Evolutionary conservation across 2,797 vertebrate genomes (phyloP), one percentile per base, ranked within the genome.

Genomic region (Mormyrus hasselquistii): DNA sequence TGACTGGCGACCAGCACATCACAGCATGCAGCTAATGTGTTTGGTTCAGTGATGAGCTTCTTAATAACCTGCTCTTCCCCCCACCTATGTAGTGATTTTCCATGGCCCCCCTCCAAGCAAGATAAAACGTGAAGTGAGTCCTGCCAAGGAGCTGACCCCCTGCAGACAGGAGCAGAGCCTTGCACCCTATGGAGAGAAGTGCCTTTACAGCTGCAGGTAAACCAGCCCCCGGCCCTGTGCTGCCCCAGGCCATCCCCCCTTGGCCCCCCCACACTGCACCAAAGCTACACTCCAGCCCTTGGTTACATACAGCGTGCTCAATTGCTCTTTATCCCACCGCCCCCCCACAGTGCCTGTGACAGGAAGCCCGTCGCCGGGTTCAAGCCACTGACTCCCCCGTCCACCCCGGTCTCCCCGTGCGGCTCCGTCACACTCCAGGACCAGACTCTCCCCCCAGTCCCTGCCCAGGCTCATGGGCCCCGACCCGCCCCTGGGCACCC

Each of bases 151-250:
- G 90, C 91, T 95, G 94, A 97, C 96, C 0, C 97, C 97, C 91
- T 98, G 97, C 93, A 96, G 96, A 93, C 97, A 96, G 0, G 96
- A 97, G 91, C 96, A 97, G 93, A 94, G 94, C 91, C 95, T 96
- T 6, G 95, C 96, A 16, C 95, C 95, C 90, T 97, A 96, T 47
- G 94, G 96, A 94, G 97, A 98, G 94, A 96, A 96, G 97, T 98
- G 98, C 97, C 97, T 98, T 96, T 98, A 98, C 93, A 97, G 96
- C 92, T 97, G 97, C 96, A 98, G 98, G 98, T 98, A 94, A 9
- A 6, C 47, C 29, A 34, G 4, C 12, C 12, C 50, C 29, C 29
- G 29, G 29, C 29, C 29, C 29, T 34, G 29, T 34, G 29, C 29
- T 34, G 29, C 29, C 29, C 29, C 29, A 34, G 29, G 29, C 29